Percentiles rank a stretch among this genome's conserved stretches.
These are phyloP conservation scores for Gymnosoma rotundatum DNA, from an alignment of 2,888 invertebrate species.

Conservation along the genomic window DNA sequence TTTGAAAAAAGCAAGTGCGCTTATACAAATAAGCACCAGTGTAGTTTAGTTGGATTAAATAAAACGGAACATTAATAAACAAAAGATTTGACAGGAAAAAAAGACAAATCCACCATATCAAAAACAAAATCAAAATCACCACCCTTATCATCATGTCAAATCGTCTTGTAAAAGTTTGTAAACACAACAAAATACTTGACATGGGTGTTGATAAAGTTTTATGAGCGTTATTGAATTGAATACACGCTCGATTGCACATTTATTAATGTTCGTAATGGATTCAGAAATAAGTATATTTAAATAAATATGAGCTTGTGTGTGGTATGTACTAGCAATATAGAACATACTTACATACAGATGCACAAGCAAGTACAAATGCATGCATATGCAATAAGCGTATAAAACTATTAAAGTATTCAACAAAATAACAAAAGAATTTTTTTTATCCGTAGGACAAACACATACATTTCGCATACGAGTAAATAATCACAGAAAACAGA, in stretches of 20 bases:
- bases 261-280: conserved; percentile 50
- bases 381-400: conserved; percentile 54
- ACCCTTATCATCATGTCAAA: conserved; percentile 66
- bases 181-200: conserved; percentile 78
- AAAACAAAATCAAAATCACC: conserved; percentile 41
- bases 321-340: background rate
- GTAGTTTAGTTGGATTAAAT: conserved; percentile 25
- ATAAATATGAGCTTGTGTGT: background rate
- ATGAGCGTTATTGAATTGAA: conserved; percentile 70
- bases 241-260: conserved; percentile 72
- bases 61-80: conserved; percentile 36
- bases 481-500: background rate
- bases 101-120: conserved; percentile 29
- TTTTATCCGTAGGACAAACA: background rate
- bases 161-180: conserved; percentile 78
- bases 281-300: background rate
- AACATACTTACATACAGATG: background rate
- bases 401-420: conserved; percentile 42
- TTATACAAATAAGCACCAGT: background rate
- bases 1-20: too few relatives aligned
- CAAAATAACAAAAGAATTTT: background rate
- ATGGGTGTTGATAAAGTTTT: conserved; percentile 77
- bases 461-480: background rate
- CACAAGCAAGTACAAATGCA: background rate
- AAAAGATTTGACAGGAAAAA: conserved; percentile 27